Evolutionary conservation across 2,113 vertebrate genomes (phyloP), one percentile per base, ranked within the genome.

Genomic region (Rattus rattus): DNA sequence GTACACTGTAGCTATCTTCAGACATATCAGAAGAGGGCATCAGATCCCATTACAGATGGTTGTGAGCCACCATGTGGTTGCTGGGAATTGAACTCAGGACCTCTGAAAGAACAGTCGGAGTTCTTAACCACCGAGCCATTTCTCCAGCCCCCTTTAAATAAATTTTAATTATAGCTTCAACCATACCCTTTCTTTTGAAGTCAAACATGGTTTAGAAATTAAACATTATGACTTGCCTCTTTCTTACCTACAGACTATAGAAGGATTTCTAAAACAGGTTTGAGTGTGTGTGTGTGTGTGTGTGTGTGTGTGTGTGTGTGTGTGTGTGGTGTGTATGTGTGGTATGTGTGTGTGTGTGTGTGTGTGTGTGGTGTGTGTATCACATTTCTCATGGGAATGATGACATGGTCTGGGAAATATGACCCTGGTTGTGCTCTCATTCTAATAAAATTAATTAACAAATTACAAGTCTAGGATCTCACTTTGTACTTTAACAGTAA

Each of bases 401-500:
- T 75, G 22, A 26, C 22, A 39, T 75, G 5, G 33, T 87, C 56
- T 88, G 36, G 75, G 7, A 19, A 94, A 76, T 92, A 26, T 81
- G 13, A 70, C 11, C 36, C 67, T 92, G 10, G 20, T 84, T 85
- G 9, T 93, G 63, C 1, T 67, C 92, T 84, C 28, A 79, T 97
- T 88, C 8, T n/a, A n/a, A 56, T 65, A 54, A 96, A 69, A 19
- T 77, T 39, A 83, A 94, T 95, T 87, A 94, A 91, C 26, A 92
- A n/a, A n/a, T 85, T 90, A 65, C 2, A 96, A 87, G 36, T 94
- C 93, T 72, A 67, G 22, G 81, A 86, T 20, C 89, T 36, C 91
- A 20, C 56, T 93, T 96, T 92, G 69, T 1, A 92, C 79, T 0
- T 79, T 94, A 89, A 86, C 91, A 69, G 33, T 75, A 89, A 98